A percentile compares a stretch with the other conserved stretches of the same genome.
These are phyloP conservation scores for Clinocottus analis DNA, from an alignment of 2,113 vertebrate genomes.

Conservation along the genomic window DNA sequence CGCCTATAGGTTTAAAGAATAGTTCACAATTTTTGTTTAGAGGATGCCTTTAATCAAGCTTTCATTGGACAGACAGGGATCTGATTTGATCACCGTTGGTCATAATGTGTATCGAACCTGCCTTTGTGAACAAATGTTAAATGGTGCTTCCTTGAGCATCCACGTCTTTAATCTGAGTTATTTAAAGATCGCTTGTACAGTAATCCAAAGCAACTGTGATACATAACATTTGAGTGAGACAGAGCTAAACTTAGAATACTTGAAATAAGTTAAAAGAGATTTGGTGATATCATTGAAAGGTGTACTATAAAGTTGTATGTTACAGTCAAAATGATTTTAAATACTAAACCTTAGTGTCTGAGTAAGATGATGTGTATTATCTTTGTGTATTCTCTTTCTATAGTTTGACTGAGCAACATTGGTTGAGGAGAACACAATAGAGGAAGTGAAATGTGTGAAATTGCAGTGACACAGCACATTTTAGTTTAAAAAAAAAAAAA, in stretches of 20 bases:
- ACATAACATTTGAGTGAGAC: neutral
- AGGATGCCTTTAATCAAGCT: neutral
- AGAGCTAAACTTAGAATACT: no score
- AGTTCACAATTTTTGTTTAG: neutral
- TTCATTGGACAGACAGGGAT: neutral
- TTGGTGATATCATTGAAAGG: no score
- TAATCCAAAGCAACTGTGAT: neutral
- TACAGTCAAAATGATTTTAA: no score
- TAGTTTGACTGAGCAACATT: neutral
- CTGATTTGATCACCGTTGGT: neutral
- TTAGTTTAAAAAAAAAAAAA: no score
- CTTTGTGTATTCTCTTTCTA: neutral
- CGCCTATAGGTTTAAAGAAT: neutral
- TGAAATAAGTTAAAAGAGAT: no score
- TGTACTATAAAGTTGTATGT: no score
- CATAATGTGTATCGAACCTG: neutral
- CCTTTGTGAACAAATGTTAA: neutral
- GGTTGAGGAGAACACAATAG: neutral
- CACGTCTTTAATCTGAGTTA: slow-evolving; percentile 7
- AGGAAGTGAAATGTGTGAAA: slow-evolving; percentile 7
- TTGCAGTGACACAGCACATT: neutral
- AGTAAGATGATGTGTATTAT: no score
- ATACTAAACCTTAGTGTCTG: no score
- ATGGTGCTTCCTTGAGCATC: neutral
- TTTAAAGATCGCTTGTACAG: slow-evolving; percentile 20